Evolutionary conservation across 1,140 invertebrate species (phyloP).

Genomic region (Ips nitidus): DNA sequence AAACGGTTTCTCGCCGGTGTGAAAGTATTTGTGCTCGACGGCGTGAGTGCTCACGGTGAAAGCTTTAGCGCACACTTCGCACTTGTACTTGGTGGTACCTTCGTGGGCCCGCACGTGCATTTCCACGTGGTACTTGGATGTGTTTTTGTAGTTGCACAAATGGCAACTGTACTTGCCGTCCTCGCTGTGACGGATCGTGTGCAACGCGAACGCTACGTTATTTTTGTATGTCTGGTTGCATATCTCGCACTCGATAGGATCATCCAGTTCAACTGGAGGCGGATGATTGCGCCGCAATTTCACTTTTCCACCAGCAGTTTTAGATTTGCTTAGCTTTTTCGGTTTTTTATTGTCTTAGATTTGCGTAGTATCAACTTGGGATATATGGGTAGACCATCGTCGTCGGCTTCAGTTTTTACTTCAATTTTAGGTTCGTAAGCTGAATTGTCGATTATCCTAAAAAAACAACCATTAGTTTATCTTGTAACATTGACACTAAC

Average conservation of each 20-base stretch:
- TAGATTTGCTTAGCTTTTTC: background rate
- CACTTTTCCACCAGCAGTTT: background rate
- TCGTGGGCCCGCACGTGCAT: slow-evolving; percentile 51
- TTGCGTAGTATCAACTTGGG: background rate
- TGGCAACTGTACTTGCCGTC: slow-evolving; percentile 52
- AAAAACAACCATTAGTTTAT: no score
- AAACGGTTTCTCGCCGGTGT: slow-evolving; percentile 63
- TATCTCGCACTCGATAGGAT: slow-evolving; percentile 46
- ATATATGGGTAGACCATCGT: no score
- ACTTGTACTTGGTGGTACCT: slow-evolving; percentile 56
- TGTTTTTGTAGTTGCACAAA: slow-evolving; percentile 53
- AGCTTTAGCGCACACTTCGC: slow-evolving; percentile 55
- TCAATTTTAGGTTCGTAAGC: background rate
- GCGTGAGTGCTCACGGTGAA: slow-evolving; percentile 57
- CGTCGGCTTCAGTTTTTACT: no score
- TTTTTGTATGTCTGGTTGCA: slow-evolving; percentile 47
- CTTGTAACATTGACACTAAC: no score
- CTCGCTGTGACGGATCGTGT: slow-evolving; percentile 48
- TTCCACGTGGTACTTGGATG: slow-evolving; percentile 53
- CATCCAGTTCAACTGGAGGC: slow-evolving; percentile 54
- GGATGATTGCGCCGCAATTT: slow-evolving; percentile 52
- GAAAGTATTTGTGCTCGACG: slow-evolving; percentile 51
- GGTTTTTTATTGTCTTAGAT: no score
- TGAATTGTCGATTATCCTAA: no score
- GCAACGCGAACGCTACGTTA: slow-evolving; percentile 44